Base-by-base conservation (phyloP, 2,888 invertebrate genomes). In the Mesorhabditis belari region DNA sequence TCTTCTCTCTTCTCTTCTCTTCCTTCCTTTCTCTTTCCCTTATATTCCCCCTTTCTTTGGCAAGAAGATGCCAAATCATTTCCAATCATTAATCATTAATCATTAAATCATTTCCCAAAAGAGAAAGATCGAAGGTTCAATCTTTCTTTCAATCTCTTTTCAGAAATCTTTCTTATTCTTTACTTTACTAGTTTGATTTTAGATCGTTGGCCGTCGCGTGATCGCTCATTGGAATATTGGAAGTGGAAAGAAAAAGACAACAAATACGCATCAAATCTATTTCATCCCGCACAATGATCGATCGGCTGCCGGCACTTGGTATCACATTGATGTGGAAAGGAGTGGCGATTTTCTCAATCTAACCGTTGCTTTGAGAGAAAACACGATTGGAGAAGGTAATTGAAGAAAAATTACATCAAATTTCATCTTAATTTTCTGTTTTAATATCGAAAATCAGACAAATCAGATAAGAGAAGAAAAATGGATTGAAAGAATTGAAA, bases 321-420 rank as follows among this genome's bases (percentile, higher is more conserved):
- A 74, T 57, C 74, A 73, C 29, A 70, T 76, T 29, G 73, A 73
- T 52, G 60, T 77, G 24, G 63, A 64, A 21, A 61, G 80, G 26
- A 62, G 63, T 64, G 83, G 82, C 19, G 76, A 81, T 60, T 69
- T 81, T 3, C 81, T 82, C n/a, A 75, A 78, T 63, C 70, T 82
- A 50, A 80, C 79, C 35, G 82, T 82, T 3, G 76, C 77, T 51
- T 69, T 73, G 51, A 71, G 77, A 44, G 76, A 75, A 44, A 67
- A 58, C 58, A 52, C 61, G 50, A 67, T 67, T 58, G 66, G 75
- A 12, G 77, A 75, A 58, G 66, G 59, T 49, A 49, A 19, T 3
- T 3, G 12, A 17, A 23, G 21, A 49, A 65, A 3, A 51, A 55
- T 49, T 54, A 70, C 51, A 49, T 73, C n/a, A n/a, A n/a, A n/a